These are phyloP conservation scores for Melipona quadrifasciata DNA, from an alignment of 1,140 invertebrate genomes.

Conservation along the genomic window DNA sequence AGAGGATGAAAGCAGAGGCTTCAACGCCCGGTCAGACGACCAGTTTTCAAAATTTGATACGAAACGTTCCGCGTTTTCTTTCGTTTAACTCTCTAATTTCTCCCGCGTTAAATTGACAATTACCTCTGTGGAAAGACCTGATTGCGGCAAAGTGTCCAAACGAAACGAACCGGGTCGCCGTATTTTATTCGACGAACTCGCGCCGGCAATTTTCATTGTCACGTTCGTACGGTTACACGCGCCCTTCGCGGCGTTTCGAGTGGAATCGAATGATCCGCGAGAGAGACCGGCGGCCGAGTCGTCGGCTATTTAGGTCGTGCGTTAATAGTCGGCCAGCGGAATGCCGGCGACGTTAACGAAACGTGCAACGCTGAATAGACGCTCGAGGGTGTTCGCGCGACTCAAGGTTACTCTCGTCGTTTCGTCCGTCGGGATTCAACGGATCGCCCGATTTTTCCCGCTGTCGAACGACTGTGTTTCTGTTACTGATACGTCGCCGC, in stretches of 20 bases:
- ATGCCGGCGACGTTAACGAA: constrained; percentile 45
- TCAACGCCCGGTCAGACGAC: no score
- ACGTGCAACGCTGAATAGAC: constrained; percentile 51
- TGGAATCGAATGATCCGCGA: background rate
- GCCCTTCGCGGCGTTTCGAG: background rate
- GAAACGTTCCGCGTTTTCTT: no score
- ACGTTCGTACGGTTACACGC: no score
- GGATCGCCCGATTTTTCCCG: constrained; percentile 38
- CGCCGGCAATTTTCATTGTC: background rate
- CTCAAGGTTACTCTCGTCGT: constrained; percentile 64
- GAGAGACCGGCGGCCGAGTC: background rate
- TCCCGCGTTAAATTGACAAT: no score
- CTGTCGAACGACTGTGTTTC: background rate
- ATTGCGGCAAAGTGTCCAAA: no score
- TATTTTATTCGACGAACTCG: no score
- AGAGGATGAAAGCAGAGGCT: no score
- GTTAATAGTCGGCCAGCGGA: constrained; percentile 52
- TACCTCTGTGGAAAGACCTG: no score
- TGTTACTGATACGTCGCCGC: background rate
- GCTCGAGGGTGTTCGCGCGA: no score
- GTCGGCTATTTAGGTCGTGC: constrained; percentile 60
- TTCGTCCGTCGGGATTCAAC: constrained; percentile 30
- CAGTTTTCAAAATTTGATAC: no score
- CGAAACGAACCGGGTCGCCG: no score
- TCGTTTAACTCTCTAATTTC: no score